Evolutionary conservation across 2,888 invertebrate genomes (phyloP), one percentile per base, ranked within the genome.

Genomic region (Acanthococcus lagerstroemiae): DNA sequence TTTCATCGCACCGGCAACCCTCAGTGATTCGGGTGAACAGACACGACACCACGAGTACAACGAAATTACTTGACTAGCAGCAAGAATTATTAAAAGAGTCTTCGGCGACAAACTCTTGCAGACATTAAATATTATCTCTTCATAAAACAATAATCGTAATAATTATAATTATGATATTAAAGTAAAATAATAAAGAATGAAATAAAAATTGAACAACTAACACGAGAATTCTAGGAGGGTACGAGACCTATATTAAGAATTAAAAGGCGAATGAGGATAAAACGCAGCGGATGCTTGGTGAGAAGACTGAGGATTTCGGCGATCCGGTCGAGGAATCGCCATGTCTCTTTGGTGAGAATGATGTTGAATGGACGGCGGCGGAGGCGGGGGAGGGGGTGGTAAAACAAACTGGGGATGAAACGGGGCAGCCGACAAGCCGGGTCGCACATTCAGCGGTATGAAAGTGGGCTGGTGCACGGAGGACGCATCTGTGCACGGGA

Each of bases 381-480:
- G 37, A 5, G 61, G 52, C 15, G 61, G 61, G 3, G 60, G 60
- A 17, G 61, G 61, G 15, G 61, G 61, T 9, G 61, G 61, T 24
- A 52, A 52, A 37, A 61, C 30, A 15, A 54, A 50, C 15, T 52
- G 52, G n/a, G 50, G 61, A 3, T 25, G 61, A 37, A 48, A 48
- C 25, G 48, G 37, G 21, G 61, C 21, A 5, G 61, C 50, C 37
- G 61, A 50, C 25, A 61, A n/a, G 24, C 15, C 37, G 9, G 61
- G 61, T 17, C 61, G 25, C 6, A 61, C 50, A 24, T 52, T 61
- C 54, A 61, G 9, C 21, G 61, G 61, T 4, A 61, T 61, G 24
- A 61, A 61, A 0, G 61, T 21, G 21, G 50, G 37, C 21, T 50
- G 61, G 24, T 26, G 61, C 15, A 50, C 37, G 5, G 52, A 26